phyloP scores from a whole-genome alignment of 2,113 vertebrate genomes.

The Emberiza fucata region DNA sequence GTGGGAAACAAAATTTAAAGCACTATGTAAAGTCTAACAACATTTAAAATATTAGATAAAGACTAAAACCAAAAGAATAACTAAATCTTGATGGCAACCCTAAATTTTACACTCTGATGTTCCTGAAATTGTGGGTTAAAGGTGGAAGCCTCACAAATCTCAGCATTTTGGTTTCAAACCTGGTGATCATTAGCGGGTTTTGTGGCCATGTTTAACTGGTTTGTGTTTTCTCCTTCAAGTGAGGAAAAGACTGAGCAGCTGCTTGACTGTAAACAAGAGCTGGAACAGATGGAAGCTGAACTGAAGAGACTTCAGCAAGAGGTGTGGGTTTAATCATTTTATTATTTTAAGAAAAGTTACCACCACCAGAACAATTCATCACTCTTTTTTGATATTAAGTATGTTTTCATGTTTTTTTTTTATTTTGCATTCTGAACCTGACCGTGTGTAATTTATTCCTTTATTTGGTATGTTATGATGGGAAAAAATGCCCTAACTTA shows the following conservation, averaged over 20 bases:
- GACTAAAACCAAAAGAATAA: neutral
- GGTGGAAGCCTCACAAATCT: neutral
- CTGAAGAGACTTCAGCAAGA: constrained; percentile 92
- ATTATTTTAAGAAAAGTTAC: neutral
- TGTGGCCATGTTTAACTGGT: neutral
- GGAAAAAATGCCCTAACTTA: neutral
- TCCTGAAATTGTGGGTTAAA: neutral
- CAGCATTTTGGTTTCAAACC: neutral
- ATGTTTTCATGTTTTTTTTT: neutral
- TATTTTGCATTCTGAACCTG: neutral
- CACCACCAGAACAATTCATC: neutral
- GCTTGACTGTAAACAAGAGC: constrained; percentile 93
- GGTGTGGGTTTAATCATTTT: constrained; percentile 68
- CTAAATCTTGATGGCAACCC: neutral
- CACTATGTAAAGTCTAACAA: neutral
- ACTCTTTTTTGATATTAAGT: neutral
- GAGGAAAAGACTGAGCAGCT: constrained; percentile 98
- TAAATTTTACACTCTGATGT: neutral
- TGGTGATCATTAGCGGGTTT: neutral
- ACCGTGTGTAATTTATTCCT: neutral
- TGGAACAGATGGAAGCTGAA: constrained; percentile 90
- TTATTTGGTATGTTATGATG: neutral
- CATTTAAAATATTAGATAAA: neutral
- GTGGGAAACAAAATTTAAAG: neutral
- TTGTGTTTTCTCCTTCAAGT: constrained; percentile 66